Percentiles rank a stretch among this genome's conserved stretches.
phyloP scores from a whole-genome alignment of 2,797 vertebrate genomes.

The Sardinella longiceps region DNA sequence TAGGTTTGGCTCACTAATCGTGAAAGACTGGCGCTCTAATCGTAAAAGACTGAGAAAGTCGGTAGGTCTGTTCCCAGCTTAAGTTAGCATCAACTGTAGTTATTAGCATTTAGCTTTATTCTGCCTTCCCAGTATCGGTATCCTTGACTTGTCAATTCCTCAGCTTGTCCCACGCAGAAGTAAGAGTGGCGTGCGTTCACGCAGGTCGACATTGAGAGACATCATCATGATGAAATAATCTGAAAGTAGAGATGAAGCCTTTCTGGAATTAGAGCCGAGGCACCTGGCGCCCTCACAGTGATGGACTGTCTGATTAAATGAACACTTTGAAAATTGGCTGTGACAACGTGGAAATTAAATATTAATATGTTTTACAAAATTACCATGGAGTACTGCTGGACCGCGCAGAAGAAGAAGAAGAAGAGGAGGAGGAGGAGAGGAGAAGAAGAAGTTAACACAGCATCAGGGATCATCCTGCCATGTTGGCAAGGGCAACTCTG shows the following conservation, averaged over 20 bases:
- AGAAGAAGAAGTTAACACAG: neutral
- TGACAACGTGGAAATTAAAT: slow-evolving; percentile 54
- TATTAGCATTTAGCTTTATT: neutral
- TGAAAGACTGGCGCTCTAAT: no score
- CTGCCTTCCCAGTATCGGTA: neutral
- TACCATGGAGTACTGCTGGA: neutral
- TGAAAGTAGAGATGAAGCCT: slow-evolving; percentile 46
- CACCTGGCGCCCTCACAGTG: slow-evolving; percentile 28
- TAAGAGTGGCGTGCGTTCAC: neutral
- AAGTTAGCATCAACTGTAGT: neutral
- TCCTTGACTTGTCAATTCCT: neutral
- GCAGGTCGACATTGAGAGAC: slow-evolving; percentile 44
- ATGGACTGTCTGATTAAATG: slow-evolving; percentile 43
- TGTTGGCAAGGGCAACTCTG: neutral
- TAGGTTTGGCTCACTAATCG: no score
- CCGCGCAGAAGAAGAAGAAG: neutral
- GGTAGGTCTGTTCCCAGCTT: no score
- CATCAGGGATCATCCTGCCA: neutral
- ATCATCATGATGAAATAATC: slow-evolving; percentile 54
- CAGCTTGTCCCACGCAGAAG: neutral
- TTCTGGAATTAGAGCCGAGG: slow-evolving; percentile 51
- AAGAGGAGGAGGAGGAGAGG: neutral
- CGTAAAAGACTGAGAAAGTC: no score
- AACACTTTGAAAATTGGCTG: slow-evolving; percentile 53
- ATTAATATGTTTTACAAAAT: slow-evolving; percentile 49